Evolutionary conservation across 2,888 invertebrate species (phyloP), one percentile per base, ranked within the genome.

Genomic region (Camptogramma bilineatum): DNA sequence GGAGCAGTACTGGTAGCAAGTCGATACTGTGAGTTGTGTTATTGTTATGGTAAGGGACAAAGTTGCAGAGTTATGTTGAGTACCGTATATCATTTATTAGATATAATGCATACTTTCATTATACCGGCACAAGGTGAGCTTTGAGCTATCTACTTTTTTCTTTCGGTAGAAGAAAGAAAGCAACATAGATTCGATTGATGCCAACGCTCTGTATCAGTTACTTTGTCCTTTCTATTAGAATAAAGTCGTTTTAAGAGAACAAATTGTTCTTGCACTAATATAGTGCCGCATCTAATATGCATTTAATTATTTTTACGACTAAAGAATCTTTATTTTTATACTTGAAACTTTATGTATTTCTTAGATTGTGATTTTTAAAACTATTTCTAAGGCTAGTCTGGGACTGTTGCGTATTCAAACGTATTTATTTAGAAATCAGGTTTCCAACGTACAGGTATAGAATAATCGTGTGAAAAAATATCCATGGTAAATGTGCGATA

Each of bases 1-100:
- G 92, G 92, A 88, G 85, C 54, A 83, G 78, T 76, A 88, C 78
- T 57, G 83, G 85, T 68, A 91, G 82, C 74, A 91, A 89, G 75
- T 87, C 90, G 61, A 88, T 88, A 79, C 87, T 90, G 86, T 92
- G 91, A 76, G 70, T 68, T 54, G 17, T n/a, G 8, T 9, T 62
- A 66, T 44, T 7, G 52, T 21, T 52, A 28, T 52, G 42, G n/a
- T 53, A 53, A 24, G 18, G 50, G 52, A 52, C 52, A 52, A 13
- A 31, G 17, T 13, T 17, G 13, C 17, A 4, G 42, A 42, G n/a
- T 34, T 34, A 34, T 34, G 34, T 34, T 34, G 3, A 10, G 34
- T n/a, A 39, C 39, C 13, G 39, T 13, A 13, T 13, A 13, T 13
- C 34, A 39, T n/a, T n/a, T n/a, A n/a, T 13, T 39, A 28, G 28